Evolutionary conservation across 2,113 vertebrate genomes (phyloP).

Genomic region (Lophura nycthemera): DNA sequence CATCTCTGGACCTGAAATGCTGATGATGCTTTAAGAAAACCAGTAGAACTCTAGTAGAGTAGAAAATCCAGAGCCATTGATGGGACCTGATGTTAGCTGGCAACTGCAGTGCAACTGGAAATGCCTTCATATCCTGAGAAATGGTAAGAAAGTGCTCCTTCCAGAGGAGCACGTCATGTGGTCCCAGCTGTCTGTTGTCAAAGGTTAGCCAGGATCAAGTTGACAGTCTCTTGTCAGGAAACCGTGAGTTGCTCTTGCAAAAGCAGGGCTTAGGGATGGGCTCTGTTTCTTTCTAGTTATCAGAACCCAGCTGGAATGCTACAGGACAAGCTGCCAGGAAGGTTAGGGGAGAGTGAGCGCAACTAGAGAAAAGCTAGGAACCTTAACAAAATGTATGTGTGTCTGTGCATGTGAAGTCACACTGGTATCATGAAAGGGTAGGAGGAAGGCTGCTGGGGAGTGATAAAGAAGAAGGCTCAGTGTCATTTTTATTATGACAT

Average conservation of each 20-base stretch:
- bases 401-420: not conserved
- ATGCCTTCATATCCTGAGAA: not conserved
- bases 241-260: not conserved
- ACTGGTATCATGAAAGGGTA: fast-evolving
- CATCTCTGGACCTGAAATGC: not conserved
- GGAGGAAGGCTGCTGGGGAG: not conserved
- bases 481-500: not conserved
- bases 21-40: not conserved
- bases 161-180: not conserved
- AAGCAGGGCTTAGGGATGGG: not conserved
- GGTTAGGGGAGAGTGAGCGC: not conserved
- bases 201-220: not conserved
- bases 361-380: not conserved
- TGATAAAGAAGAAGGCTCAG: not conserved
- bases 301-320: not conserved
- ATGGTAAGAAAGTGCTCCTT: not conserved
- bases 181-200: not conserved
- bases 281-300: not conserved
- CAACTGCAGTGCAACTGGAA: not conserved
- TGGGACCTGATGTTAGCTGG: not conserved
- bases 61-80: not conserved
- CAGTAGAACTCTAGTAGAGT: not conserved
- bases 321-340: not conserved
- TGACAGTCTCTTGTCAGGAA: not conserved
- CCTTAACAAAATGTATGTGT: not conserved